Percentiles rank a stretch among this genome's conserved stretches.
Conservation (phyloP, 2,113 vertebrate species). For the Tor tambroides region DNA sequence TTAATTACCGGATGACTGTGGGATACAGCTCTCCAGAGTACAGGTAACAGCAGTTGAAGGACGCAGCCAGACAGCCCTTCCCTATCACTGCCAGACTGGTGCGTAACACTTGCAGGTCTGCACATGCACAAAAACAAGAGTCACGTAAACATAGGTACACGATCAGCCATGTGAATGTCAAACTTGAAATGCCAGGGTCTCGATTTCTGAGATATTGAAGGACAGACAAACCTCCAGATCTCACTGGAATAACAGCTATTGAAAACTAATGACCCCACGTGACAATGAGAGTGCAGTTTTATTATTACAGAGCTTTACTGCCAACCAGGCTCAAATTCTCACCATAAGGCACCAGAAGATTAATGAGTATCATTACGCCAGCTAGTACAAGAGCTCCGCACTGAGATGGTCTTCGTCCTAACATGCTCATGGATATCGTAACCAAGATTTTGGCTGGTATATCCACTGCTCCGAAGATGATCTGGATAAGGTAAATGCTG, state of each 20-base stretch:
- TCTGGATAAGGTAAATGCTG: constrained; percentile 80
- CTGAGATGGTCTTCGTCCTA: constrained; percentile 74
- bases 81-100: constrained; percentile 85
- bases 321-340: constrained; percentile 35
- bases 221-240: not conserved
- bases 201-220: not conserved
- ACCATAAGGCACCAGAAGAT: constrained; percentile 82
- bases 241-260: not conserved
- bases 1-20: constrained; percentile 73
- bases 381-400: constrained; percentile 68
- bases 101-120: constrained; percentile 78
- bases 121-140: constrained; percentile 37
- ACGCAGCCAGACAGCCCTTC: constrained; percentile 86
- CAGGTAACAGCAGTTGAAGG: constrained; percentile 86
- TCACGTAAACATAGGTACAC: constrained; percentile 17
- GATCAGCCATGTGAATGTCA: constrained; percentile 6
- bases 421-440: constrained; percentile 69
- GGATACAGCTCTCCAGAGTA: constrained; percentile 76
- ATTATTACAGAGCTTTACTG: not conserved
- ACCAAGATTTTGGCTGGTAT: constrained; percentile 78
- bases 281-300: not conserved
- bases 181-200: not conserved
- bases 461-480: constrained; percentile 80
- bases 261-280: not conserved
- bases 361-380: constrained; percentile 74